Evolutionary conservation across 2,797 vertebrate species (phyloP).

Genomic region (Ciconia nigra): DNA sequence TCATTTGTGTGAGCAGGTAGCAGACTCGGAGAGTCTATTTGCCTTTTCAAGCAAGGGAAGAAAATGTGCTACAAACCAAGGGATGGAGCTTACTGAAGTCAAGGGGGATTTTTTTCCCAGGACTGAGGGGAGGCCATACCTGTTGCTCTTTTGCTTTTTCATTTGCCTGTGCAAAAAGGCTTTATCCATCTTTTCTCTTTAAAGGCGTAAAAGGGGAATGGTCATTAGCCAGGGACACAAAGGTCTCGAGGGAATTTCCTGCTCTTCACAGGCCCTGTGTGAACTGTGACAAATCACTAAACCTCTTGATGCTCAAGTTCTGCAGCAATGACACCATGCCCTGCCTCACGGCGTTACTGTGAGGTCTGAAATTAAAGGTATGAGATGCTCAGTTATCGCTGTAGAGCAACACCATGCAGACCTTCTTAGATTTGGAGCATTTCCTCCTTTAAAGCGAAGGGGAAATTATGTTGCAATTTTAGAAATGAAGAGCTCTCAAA

Average conservation of each 20-base stretch:
- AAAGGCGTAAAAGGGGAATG: not conserved
- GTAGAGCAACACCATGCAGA: not conserved
- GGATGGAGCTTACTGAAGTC: not conserved
- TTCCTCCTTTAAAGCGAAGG: not conserved
- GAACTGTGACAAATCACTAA: not conserved
- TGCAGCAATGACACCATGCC: not conserved
- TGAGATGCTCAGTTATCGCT: not conserved
- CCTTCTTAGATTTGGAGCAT: not conserved
- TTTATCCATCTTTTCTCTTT: not conserved
- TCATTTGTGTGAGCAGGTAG: not conserved
- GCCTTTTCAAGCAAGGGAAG: not conserved
- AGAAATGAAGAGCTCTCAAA: not conserved
- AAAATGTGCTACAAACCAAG: not conserved
- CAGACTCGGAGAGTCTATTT: not conserved
- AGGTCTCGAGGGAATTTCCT: not conserved
- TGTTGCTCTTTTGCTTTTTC: not conserved
- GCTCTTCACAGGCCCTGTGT: not conserved
- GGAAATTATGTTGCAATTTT: not conserved
- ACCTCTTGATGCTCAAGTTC: not conserved
- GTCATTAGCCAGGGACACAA: not conserved
- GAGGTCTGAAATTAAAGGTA: not conserved
- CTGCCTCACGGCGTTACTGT: fast-evolving
- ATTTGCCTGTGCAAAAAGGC: not conserved
- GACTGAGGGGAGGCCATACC: not conserved
- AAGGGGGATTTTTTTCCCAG: not conserved